phyloP scores from a whole-genome alignment of 1,140 invertebrate species.

The Ceratitis capitata region DNA sequence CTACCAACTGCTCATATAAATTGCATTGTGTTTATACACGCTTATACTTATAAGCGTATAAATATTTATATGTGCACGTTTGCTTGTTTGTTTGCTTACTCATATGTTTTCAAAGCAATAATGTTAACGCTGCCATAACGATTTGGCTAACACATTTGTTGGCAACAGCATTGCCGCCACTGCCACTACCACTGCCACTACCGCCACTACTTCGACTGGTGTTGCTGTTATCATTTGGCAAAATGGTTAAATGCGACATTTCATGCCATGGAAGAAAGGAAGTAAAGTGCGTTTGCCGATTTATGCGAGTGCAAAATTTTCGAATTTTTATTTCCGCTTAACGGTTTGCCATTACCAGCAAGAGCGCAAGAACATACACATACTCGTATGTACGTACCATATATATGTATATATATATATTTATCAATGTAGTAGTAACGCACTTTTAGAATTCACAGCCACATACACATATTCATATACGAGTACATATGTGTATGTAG shows the following conservation, averaged over 20 bases:
- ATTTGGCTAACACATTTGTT: conserved; percentile 34
- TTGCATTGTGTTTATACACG: not conserved
- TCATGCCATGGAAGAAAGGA: conserved; percentile 21
- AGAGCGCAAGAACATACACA: not conserved
- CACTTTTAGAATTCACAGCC: not conserved
- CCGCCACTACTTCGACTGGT: not conserved
- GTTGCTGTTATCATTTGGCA: conserved; percentile 16
- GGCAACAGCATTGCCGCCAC: not conserved
- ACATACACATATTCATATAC: not conserved
- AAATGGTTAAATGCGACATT: conserved; percentile 21
- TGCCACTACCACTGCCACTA: not conserved
- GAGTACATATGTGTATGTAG: not conserved
- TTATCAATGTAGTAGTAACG: too few relatives aligned
- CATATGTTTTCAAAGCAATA: conserved; percentile 29
- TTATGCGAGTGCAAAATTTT: not conserved
- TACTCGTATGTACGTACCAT: not conserved
- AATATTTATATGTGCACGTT: too few relatives aligned
- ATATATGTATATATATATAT: not conserved
- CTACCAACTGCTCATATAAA: not conserved
- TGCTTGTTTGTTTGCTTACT: not conserved
- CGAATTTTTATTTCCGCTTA: not conserved
- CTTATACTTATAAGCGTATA: too few relatives aligned
- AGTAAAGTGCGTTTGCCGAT: not conserved
- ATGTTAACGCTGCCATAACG: conserved; percentile 27
- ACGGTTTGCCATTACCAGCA: not conserved